phyloP scores from a whole-genome alignment of 1,140 invertebrate genomes.

The Atopsyche davidsoni region DNA sequence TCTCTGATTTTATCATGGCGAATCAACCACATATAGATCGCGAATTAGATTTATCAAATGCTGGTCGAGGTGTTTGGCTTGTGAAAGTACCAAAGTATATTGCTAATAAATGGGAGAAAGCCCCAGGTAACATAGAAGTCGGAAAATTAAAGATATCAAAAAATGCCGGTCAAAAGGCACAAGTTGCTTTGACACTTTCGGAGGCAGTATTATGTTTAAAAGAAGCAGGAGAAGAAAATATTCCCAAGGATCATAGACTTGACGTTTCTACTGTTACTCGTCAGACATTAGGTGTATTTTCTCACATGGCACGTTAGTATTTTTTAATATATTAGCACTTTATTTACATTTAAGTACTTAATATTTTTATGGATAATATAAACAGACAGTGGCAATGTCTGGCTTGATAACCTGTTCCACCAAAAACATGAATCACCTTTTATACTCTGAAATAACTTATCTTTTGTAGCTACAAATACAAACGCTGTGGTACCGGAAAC shows the following conservation, averaged over 20 bases:
- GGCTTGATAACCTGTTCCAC: conserved; percentile 1
- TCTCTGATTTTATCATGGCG: no score
- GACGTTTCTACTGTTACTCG: conserved; percentile 81
- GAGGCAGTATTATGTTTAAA: conserved; percentile 58
- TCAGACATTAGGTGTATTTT: conserved; percentile 86
- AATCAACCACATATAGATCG: conserved; percentile 56
- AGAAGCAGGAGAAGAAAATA: conserved; percentile 62
- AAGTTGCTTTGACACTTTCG: conserved; percentile 52
- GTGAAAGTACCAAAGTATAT: conserved; percentile 97
- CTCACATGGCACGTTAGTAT: conserved; percentile 60
- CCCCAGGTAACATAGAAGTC: conserved; percentile 57
- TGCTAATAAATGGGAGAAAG: conserved; percentile 83
- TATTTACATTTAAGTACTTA: neutral
- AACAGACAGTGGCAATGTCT: neutral
- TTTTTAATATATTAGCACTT: conserved; percentile 4
- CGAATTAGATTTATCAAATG: conserved; percentile 83
- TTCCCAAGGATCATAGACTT: conserved; percentile 85
- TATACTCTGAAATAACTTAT: neutral
- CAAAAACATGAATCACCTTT: neutral
- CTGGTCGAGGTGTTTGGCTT: conserved; percentile 85
- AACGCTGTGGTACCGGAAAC: conserved; percentile 65
- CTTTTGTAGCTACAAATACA: conserved; percentile 47
- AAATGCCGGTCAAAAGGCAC: conserved; percentile 49
- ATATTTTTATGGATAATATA: neutral
- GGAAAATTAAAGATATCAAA: conserved; percentile 54